phyloP scores from a whole-genome alignment of 2,113 vertebrate species.

The Calypte anna region DNA sequence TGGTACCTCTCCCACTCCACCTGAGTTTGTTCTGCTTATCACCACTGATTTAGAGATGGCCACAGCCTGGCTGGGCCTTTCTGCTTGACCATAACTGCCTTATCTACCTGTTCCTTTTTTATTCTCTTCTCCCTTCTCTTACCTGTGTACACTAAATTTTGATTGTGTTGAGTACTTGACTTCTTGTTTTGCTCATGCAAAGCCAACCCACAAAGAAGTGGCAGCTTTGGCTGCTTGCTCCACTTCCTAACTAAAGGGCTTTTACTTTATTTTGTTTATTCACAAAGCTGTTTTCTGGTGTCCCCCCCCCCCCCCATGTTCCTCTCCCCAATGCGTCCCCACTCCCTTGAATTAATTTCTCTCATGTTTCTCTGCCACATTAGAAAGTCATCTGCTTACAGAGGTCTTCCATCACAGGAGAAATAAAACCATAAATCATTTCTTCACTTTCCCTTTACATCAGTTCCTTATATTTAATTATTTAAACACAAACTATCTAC shows the following conservation, averaged over 20 bases:
- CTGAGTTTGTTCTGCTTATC: background rate
- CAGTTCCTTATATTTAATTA: slow-evolving; percentile 13
- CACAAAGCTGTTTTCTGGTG: background rate
- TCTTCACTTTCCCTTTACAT: background rate
- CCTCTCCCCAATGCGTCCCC: too few relatives aligned
- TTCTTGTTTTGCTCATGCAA: background rate
- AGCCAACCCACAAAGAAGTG: background rate
- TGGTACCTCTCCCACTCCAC: background rate
- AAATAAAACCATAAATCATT: background rate
- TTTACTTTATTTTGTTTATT: background rate
- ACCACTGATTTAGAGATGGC: background rate
- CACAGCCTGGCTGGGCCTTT: background rate
- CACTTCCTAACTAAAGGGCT: background rate
- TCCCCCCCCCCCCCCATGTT: background rate
- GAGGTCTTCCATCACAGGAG: background rate
- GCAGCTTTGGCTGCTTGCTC: background rate
- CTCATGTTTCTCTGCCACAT: background rate
- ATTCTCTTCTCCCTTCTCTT: background rate
- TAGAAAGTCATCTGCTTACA: background rate
- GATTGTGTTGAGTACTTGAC: background rate
- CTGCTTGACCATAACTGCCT: background rate
- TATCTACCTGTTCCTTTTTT: background rate
- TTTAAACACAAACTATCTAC: background rate
- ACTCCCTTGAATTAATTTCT: background rate
- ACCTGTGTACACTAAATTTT: background rate